Percentiles rank a stretch among this genome's conserved stretches.
Evolutionary conservation across 2,797 vertebrate genomes (phyloP).

Genomic region (Dendrocincla tyrannina): DNA sequence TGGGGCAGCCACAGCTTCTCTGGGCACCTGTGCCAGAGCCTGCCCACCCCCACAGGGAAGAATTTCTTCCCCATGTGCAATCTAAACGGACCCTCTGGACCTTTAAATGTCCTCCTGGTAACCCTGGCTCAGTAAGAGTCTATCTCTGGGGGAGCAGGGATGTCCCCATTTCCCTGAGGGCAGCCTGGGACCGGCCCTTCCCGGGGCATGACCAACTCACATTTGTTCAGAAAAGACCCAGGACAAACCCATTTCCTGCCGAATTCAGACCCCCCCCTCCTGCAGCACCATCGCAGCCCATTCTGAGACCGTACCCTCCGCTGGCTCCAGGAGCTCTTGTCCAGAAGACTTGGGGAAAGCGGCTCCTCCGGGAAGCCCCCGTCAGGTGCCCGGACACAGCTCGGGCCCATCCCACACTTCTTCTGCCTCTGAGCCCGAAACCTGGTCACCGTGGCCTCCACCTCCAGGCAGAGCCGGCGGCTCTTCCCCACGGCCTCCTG

Average conservation of each 20-base stretch:
- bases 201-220: accelerated
- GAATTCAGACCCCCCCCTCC: neutral
- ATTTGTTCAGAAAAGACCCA: accelerated
- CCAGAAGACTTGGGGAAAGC: conserved; percentile 54
- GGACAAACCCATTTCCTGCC: neutral
- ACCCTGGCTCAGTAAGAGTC: neutral
- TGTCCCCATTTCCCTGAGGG: neutral
- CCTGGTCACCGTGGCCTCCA: conserved; percentile 82
- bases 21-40: neutral
- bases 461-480: conserved; percentile 83
- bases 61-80: neutral
- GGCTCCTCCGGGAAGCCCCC: conserved; percentile 60
- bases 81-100: neutral
- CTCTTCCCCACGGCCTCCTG: conserved; percentile 83
- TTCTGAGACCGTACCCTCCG: neutral
- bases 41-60: accelerated
- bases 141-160: neutral
- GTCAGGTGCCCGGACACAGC: neutral
- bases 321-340: conserved; percentile 63
- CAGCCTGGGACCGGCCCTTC: neutral
- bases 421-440: conserved; percentile 82
- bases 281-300: accelerated
- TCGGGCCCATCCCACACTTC: neutral
- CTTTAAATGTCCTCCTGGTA: neutral
- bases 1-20: neutral